A percentile compares a stretch with the other conserved stretches of the same genome.
phyloP scores from a whole-genome alignment of 2,888 invertebrate species.

The Acleris literana region DNA sequence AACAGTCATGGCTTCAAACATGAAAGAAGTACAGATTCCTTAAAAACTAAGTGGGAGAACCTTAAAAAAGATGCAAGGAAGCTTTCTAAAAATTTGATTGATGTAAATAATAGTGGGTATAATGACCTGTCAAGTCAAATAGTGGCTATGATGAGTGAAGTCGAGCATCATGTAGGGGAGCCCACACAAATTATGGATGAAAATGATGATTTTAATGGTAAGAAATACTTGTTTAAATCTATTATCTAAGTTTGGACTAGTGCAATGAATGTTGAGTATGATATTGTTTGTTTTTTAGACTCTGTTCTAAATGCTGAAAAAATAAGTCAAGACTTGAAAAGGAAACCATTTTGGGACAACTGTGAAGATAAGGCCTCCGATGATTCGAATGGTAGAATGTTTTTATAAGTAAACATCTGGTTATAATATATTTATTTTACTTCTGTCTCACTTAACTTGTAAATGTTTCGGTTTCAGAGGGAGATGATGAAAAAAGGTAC shows the following conservation, averaged over 20 bases:
- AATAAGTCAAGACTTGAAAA: conserved; percentile 14
- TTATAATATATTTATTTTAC: too few species aligned
- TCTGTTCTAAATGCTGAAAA: conserved; percentile 21
- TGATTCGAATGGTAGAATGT: conserved; percentile 40
- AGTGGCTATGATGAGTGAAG: conserved; percentile 52
- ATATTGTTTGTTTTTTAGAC: conserved; percentile 11
- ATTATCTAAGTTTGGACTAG: too few species aligned
- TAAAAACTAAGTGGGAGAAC: conserved; percentile 73
- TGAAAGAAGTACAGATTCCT: conserved; percentile 54
- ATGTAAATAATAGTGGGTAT: conserved; percentile 48
- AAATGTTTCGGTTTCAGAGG: conserved; percentile 43
- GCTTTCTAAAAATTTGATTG: conserved; percentile 56
- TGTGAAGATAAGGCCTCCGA: conserved; percentile 43
- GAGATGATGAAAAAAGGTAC: conserved; percentile 43
- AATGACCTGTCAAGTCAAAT: conserved; percentile 54
- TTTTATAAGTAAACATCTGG: too few species aligned
- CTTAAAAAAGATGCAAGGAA: conserved; percentile 62
- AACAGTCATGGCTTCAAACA: conserved; percentile 57
- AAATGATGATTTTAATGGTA: conserved; percentile 38
- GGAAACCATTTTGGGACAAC: conserved; percentile 29
- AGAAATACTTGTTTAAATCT: neutral
- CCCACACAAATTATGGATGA: conserved; percentile 42
- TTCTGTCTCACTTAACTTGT: too few species aligned
- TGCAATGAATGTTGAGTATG: neutral
- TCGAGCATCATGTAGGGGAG: conserved; percentile 47